phyloP scores from a whole-genome alignment of 2,888 invertebrate genomes.

The Atethmia centrago region DNA sequence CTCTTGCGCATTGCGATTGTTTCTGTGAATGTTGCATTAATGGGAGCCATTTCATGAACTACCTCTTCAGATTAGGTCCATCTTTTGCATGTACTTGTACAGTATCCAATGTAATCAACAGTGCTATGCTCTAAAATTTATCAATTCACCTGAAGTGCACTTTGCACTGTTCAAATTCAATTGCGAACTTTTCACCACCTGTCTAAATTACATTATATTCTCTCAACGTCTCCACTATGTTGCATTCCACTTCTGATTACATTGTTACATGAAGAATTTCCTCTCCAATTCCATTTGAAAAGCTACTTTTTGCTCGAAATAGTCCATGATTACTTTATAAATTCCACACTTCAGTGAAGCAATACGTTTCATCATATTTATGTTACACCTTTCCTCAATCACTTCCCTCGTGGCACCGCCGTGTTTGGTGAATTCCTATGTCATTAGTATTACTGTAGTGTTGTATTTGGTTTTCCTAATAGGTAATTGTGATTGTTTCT shows the following conservation, averaged over 20 bases:
- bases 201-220: not conserved
- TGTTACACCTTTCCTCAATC: conserved; percentile 31
- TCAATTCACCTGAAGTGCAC: not conserved
- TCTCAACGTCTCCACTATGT: not conserved
- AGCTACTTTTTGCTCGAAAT: conserved; percentile 39
- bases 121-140: not conserved
- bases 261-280: conserved; percentile 43
- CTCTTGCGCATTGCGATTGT: not conserved
- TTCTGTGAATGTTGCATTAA: not conserved
- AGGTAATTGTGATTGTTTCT: not conserved
- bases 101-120: not conserved
- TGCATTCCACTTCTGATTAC: conserved; percentile 33
- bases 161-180: not conserved
- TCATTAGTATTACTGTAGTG: conserved; percentile 11
- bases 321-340: conserved; percentile 31
- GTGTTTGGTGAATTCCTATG: conserved; percentile 39
- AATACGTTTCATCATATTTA: conserved; percentile 30
- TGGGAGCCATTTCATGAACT: not conserved
- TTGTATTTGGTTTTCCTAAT: conserved; percentile 28
- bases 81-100: not conserved
- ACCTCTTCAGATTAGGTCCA: not conserved
- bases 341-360: conserved; percentile 16
- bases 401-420: not conserved
- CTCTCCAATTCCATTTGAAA: conserved; percentile 20
- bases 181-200: not conserved